Base-by-base conservation (phyloP, 2,888 invertebrate genomes). In the Elmis aenea region DNA sequence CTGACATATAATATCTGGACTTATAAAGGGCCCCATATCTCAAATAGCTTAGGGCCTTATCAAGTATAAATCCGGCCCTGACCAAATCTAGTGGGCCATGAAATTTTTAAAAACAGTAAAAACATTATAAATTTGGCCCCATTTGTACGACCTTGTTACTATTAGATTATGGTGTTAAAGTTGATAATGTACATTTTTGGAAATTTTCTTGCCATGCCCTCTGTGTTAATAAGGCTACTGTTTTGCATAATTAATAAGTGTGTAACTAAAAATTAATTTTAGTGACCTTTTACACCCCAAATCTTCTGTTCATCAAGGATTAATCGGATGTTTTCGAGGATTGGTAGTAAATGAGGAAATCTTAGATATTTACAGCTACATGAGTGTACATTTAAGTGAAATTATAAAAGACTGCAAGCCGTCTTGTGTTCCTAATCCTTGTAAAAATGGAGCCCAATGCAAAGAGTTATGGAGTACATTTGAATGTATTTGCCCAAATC, bases 331-430 rank as follows among this genome's bases (percentile, higher is more conserved):
- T 66, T 91, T 94, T 66, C 79, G 93, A 54, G 93, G 93, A 3
- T 70, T 94, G 30, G 88, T 91, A 0, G 91, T 94, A 12, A 94
- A 94, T 58, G 89, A 90, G 10, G 87, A 88, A 70, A 85, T 91
- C 44, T 71, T 93, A 23, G 90, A 93, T 59, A 87, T 95, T 47
- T 88, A 91, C 68, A 88, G 87, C 50, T 91, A 91, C 66, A 90
- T 88, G 86, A 88, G 89, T 22, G 90, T 90, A 15, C 90, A 91
- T 69, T 69, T 91, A 33, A 88, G 87, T 28, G 92, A 91, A 67
- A 92, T 94, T 44, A 89, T 90, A 41, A 86, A 87, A 62, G 91
- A 92, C 61, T 95, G 95, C 62, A 89, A 88, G 60, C 92, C 93
- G 0, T 91, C 91, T 0, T 95, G 95, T 67, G 89, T 90, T 47